Base-by-base conservation (phyloP, 1,140 invertebrate species). In the Aphelinus certus region DNA sequence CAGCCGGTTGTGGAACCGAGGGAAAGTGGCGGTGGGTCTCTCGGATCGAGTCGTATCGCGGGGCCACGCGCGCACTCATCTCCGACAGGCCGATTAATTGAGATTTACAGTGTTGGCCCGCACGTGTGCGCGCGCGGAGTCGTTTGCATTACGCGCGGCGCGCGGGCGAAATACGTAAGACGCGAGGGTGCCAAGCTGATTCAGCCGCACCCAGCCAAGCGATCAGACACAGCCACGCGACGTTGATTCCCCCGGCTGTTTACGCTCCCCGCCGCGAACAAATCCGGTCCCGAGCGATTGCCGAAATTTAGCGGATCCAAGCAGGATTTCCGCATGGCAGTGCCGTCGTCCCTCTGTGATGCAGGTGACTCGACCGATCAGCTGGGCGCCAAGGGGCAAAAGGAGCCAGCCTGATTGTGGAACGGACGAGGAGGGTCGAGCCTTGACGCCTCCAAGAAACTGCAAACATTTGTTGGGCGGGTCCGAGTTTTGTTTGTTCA, bases 171-270 rank as follows among this genome's bases (percentile, higher is more conserved):
- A 65, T 42, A 51, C 47, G 63, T 51, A 51, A 53, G 63, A 45
- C 76, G 68, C 73, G 78, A 81, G 81, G 81, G 80, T 81, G 81
- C 78, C 78, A 81, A 82, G 84, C 84, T 85, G 84, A 85, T 81
- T 85, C 84, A 85, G 84, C 82, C 78, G 76, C 66, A 79, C 58
- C 77, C 80, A 82, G 77, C 79, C 77, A 80, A 80, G 81, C 81
- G 82, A n/a, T n/a, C n/a, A 84, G 75, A 83, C 81, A 81, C 80
- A 26, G 26, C 26, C 26, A 26, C 26, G 26, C 26, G 26, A 26
- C 26, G 26, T 26, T 26, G 26, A 26, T 26, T 26, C 26, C 26
- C 66, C 67, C 64, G 71, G 69, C 76, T 78, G 79, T 79, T 80
- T 80, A 79, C 79, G 79, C 78, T 78, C 71, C 78, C 77, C 67